Evolutionary conservation across 2,113 vertebrate species (phyloP).

Genomic region (Elephas maximus): DNA sequence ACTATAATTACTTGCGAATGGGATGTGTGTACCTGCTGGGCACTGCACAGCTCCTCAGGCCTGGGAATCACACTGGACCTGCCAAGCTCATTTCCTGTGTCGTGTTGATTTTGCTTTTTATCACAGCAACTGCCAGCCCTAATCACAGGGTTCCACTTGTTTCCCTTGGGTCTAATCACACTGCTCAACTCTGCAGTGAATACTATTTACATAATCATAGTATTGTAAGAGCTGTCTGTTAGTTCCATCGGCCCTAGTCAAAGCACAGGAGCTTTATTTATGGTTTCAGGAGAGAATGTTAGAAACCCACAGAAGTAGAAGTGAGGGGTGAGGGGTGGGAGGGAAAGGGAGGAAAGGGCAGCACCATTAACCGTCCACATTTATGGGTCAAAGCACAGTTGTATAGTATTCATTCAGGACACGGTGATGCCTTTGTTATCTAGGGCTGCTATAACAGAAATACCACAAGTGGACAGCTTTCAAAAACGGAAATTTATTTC

Average conservation of each 20-base stretch:
- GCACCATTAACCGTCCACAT: neutral
- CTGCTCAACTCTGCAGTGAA: neutral
- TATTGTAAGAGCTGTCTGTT: neutral
- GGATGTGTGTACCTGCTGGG: neutral
- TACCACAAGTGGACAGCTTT: no score
- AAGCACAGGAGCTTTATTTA: neutral
- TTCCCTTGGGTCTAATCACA: neutral
- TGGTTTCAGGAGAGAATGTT: neutral
- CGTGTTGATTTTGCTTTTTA: neutral
- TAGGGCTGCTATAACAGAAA: no score
- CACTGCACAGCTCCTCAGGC: neutral
- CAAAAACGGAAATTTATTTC: no score
- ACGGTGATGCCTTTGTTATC: no score
- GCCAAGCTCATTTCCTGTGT: neutral
- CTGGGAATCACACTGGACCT: neutral
- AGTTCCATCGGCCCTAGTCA: neutral
- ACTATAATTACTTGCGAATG: neutral
- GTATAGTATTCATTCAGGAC: neutral
- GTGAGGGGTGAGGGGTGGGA: neutral
- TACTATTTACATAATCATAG: slow-evolving; percentile 4
- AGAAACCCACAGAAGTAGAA: neutral
- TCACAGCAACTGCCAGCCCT: slow-evolving; percentile 13
- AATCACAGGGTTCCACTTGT: neutral
- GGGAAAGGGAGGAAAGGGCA: neutral
- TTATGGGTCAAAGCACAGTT: neutral